Conservation (phyloP, 2,797 vertebrate species). For the Taeniopygia guttata region DNA sequence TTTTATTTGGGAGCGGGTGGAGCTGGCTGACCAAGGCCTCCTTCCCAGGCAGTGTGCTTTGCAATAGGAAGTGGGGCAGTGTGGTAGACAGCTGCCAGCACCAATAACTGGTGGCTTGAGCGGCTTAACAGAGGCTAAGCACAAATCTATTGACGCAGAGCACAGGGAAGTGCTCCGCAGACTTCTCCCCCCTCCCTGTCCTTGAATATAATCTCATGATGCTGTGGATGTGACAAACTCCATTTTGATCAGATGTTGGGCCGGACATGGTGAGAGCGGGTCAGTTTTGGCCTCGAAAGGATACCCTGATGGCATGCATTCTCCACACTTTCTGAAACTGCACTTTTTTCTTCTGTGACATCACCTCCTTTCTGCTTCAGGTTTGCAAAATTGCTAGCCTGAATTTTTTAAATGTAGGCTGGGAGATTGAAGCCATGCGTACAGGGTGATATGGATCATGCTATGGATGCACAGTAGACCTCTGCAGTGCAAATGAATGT, state of each 20-base stretch:
- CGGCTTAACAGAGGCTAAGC: constrained; percentile 81
- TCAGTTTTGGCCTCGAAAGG: background rate
- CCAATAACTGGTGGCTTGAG: constrained; percentile 53
- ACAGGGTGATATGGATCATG: background rate
- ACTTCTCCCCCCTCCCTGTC: constrained; percentile 44
- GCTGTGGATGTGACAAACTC: constrained; percentile 47
- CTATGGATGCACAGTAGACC: constrained; percentile 24
- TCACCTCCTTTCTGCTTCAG: background rate
- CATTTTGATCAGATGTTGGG: constrained; percentile 49
- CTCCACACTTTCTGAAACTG: background rate
- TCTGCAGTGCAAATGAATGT: background rate
- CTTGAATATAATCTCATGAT: constrained; percentile 48
- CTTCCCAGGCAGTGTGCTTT: background rate
- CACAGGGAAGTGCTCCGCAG: constrained; percentile 44
- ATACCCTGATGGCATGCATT: background rate
- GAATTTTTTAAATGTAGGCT: background rate
- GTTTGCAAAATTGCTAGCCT: background rate
- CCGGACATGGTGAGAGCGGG: background rate
- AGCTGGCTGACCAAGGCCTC: background rate
- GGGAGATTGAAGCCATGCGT: background rate
- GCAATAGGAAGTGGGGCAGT: constrained; percentile 56
- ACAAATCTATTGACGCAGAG: constrained; percentile 72
- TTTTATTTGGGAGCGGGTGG: background rate
- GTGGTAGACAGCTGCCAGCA: constrained; percentile 67
- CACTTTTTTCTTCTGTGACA: background rate